Conservation (phyloP, 1,140 invertebrate species). For the Schlechtendalia chinensis region DNA sequence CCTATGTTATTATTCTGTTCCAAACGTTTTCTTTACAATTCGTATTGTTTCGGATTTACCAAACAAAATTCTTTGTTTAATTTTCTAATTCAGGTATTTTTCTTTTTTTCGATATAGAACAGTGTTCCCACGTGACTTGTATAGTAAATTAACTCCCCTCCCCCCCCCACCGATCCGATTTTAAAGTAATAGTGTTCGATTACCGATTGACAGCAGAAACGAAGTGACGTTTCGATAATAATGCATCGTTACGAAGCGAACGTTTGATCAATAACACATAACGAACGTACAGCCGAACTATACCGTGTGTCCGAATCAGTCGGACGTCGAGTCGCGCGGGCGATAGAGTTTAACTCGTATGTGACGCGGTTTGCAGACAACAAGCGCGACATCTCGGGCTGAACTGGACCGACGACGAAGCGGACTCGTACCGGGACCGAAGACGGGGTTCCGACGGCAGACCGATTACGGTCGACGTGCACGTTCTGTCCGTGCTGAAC, state of each 20-base stretch:
- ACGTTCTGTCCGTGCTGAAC: not conserved
- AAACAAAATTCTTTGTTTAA: too few relatives aligned
- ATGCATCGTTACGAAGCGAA: conserved; percentile 30
- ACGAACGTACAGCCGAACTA: not conserved
- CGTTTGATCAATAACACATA: conserved; percentile 50
- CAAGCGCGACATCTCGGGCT: conserved; percentile 70
- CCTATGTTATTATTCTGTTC: too few relatives aligned
- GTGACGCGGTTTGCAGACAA: conserved; percentile 60
- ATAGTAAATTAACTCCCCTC: too few relatives aligned
- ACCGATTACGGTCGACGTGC: conserved; percentile 8
- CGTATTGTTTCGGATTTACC: too few relatives aligned
- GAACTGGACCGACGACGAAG: conserved; percentile 26
- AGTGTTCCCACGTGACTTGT: too few relatives aligned
- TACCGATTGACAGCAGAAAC: conserved; percentile 3
- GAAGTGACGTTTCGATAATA: not conserved
- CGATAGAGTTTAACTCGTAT: not conserved
- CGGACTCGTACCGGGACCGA: conserved; percentile 21
- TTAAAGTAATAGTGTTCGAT: not conserved
- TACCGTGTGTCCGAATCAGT: not conserved
- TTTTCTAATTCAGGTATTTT: not conserved
- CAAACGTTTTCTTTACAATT: too few relatives aligned
- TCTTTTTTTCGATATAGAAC: too few relatives aligned
- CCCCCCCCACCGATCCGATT: not conserved
- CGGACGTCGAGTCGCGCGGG: not conserved
- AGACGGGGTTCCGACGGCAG: conserved; percentile 19